Percentiles rank a stretch among this genome's conserved stretches.
Conservation (phyloP, 2,113 vertebrate species). For the Apodemus speciosus region DNA sequence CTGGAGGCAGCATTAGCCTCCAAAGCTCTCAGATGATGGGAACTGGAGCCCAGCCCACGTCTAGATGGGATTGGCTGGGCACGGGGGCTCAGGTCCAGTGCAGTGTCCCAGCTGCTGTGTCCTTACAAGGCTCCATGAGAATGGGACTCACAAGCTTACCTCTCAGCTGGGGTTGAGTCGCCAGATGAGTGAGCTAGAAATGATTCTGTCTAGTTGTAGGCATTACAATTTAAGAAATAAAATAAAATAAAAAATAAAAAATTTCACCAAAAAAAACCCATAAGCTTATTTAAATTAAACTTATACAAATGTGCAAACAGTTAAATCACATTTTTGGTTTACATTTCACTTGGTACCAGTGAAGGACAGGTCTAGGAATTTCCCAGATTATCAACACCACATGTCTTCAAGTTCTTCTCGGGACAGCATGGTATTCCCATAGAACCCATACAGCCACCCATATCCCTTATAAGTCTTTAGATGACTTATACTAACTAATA, state of each 20-base stretch:
- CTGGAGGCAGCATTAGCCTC: background rate
- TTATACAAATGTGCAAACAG: conserved; percentile 16
- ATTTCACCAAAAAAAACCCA: background rate
- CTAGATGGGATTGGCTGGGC: background rate
- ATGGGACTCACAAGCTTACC: background rate
- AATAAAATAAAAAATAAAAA: background rate
- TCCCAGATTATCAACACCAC: background rate
- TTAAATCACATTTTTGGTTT: background rate
- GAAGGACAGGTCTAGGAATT: background rate
- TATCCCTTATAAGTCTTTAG: background rate
- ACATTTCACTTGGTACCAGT: background rate
- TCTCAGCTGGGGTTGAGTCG: background rate
- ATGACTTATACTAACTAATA: background rate
- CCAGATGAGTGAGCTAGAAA: background rate
- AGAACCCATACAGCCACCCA: background rate
- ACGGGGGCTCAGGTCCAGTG: background rate
- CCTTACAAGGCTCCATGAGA: background rate
- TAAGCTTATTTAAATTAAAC: conserved; percentile 20
- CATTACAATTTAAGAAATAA: background rate
- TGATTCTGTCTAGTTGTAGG: background rate
- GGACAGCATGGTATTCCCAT: background rate
- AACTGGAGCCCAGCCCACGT: background rate
- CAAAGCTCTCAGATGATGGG: background rate
- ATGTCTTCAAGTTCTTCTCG: background rate
- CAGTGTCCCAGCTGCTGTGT: background rate